Percentiles rank a stretch among this genome's conserved stretches.
Conservation (phyloP, 2,113 vertebrate genomes). For the Rhinoptilus africanus region DNA sequence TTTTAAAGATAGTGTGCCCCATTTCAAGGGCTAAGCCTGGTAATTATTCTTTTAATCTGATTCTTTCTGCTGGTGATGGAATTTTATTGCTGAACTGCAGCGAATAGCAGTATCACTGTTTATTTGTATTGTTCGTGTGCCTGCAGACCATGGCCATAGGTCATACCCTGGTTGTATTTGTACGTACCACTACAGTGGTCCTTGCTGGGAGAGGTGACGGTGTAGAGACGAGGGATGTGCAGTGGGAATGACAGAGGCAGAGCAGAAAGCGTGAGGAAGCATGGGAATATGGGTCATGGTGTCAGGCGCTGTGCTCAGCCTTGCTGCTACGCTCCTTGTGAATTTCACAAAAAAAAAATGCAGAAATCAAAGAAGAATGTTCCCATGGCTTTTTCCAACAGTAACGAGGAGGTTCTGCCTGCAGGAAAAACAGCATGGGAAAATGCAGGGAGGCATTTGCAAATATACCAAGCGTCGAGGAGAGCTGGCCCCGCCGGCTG, state of each 20-base stretch:
- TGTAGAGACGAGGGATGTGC: neutral
- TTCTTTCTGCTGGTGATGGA: neutral
- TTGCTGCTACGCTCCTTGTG: neutral
- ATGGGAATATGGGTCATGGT: neutral
- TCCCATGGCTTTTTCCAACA: neutral
- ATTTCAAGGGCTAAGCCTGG: neutral
- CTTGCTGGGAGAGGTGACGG: rapidly evolving
- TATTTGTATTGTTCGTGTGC: neutral
- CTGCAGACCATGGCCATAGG: neutral
- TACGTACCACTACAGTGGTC: rapidly evolving
- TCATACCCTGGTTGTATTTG: rapidly evolving
- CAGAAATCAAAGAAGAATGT: neutral
- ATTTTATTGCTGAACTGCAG: neutral
- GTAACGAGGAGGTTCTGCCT: neutral
- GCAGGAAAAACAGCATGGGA: neutral
- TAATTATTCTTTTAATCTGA: neutral
- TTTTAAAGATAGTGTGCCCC: neutral
- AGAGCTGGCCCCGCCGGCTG: neutral
- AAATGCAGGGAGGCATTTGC: neutral
- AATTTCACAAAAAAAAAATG: neutral
- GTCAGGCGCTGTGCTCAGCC: neutral
- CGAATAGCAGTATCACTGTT: no score
- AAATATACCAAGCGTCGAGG: neutral
- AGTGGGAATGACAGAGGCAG: neutral
- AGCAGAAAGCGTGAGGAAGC: neutral